phyloP scores from a whole-genome alignment of 1,140 invertebrate species.

The Drosophila bocki region DNA sequence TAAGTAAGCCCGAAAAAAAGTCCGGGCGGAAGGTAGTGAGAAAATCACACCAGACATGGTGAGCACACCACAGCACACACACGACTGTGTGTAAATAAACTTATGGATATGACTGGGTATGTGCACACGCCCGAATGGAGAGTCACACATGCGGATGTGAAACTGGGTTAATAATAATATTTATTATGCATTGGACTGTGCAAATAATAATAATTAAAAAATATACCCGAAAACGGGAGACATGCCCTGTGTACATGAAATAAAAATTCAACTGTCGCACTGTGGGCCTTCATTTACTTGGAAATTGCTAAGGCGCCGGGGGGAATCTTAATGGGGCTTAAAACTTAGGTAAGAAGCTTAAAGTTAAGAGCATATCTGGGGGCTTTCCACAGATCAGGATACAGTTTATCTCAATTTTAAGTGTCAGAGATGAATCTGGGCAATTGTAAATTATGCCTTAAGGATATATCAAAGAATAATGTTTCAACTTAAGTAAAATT shows the following conservation, averaged over 20 bases:
- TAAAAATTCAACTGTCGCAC: constrained; percentile 20
- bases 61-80: constrained; percentile 4
- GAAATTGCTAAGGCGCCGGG: neutral
- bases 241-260: constrained; percentile 27
- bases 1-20: constrained; percentile 31
- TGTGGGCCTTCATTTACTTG: neutral
- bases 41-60: constrained; percentile 29
- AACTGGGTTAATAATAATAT: constrained; percentile 81
- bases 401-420: neutral
- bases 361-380: neutral
- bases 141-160: constrained; percentile 17
- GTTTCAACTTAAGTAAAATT: too few species aligned
- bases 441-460: too few species aligned
- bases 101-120: constrained; percentile 25
- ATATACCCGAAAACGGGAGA: constrained; percentile 56
- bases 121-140: constrained; percentile 4
- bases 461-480: too few species aligned
- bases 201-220: constrained; percentile 81
- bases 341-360: neutral
- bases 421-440: neutral
- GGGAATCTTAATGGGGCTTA: neutral
- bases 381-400: neutral
- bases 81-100: constrained; percentile 21
- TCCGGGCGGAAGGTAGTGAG: constrained; percentile 1
- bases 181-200: constrained; percentile 76